A percentile compares a stretch with the other conserved stretches of the same genome.
Conservation (phyloP, 2,113 vertebrate genomes). For the Callocephalon fimbriatum region DNA sequence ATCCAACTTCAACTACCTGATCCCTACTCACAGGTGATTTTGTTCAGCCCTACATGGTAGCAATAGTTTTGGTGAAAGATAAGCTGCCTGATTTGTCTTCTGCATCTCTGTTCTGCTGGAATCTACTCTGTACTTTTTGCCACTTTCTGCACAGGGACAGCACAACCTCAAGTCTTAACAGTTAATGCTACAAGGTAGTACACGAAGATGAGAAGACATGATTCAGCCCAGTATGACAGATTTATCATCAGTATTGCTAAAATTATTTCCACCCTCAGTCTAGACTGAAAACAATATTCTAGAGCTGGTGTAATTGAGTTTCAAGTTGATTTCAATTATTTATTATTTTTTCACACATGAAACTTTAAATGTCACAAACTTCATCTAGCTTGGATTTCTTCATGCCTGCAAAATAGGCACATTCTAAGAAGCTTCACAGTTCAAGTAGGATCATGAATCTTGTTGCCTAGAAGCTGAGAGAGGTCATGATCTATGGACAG, state of each 20-base stretch:
- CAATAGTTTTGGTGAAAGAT: not conserved
- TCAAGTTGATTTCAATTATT: not conserved
- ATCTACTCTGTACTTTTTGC: not conserved
- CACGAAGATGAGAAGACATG: not conserved
- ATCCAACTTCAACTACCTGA: not conserved
- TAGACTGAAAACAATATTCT: not conserved
- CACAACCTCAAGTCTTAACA: not conserved
- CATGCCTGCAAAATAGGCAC: not conserved
- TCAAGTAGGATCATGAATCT: not conserved
- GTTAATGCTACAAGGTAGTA: not conserved
- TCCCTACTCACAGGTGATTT: not conserved
- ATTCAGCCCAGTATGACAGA: not conserved
- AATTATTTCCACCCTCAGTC: not conserved
- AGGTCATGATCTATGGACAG: not conserved
- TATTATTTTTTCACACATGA: not conserved
- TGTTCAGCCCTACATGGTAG: fast-evolving
- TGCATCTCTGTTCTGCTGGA: not conserved
- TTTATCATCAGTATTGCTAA: not conserved
- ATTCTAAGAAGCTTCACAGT: not conserved
- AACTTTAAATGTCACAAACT: not conserved
- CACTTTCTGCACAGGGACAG: not conserved
- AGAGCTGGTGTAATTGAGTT: not conserved
- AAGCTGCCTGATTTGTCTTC: not conserved
- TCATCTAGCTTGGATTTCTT: not conserved
- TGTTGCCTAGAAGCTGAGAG: not conserved